Evolutionary conservation across 2,797 vertebrate species (phyloP).

Genomic region (Vespertilio murinus): DNA sequence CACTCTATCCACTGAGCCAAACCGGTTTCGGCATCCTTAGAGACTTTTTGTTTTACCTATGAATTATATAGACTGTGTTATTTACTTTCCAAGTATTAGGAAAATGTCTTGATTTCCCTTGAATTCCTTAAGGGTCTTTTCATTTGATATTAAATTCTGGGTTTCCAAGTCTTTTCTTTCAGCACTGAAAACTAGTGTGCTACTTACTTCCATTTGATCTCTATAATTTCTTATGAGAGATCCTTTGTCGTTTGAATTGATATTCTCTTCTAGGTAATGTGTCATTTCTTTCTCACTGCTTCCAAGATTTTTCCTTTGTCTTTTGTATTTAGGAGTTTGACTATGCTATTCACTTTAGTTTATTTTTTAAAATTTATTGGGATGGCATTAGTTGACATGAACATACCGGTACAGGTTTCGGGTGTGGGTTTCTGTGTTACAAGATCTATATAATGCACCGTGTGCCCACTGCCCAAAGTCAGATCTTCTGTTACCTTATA

Average conservation of each 20-base stretch:
- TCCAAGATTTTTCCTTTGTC: not conserved
- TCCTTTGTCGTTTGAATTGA: not conserved
- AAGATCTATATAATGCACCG: not conserved
- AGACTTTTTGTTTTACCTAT: slow-evolving; percentile 25
- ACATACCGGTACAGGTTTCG: not conserved
- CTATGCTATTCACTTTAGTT: not conserved
- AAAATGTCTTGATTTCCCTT: slow-evolving; percentile 43
- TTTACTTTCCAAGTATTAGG: slow-evolving; percentile 45
- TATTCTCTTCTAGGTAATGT: slow-evolving; percentile 18
- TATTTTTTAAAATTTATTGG: not conserved
- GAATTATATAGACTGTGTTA: slow-evolving; percentile 11
- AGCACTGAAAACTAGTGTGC: slow-evolving; percentile 23
- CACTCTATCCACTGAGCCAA: too few species aligned
- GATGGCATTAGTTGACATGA: not conserved
- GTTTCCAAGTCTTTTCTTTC: slow-evolving; percentile 49
- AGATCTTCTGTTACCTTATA: too few species aligned
- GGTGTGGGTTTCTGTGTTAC: not conserved
- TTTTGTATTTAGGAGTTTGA: slow-evolving; percentile 27
- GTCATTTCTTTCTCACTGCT: not conserved
- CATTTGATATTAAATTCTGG: not conserved
- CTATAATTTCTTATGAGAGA: not conserved
- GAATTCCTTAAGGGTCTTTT: slow-evolving; percentile 37
- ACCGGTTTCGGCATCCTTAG: too few species aligned
- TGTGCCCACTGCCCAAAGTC: too few species aligned
- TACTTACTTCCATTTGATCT: not conserved